Evolutionary conservation across 92 coral and sea anemone genomes (phyloP).

Genomic region (Umimayanthus kanabou): DNA sequence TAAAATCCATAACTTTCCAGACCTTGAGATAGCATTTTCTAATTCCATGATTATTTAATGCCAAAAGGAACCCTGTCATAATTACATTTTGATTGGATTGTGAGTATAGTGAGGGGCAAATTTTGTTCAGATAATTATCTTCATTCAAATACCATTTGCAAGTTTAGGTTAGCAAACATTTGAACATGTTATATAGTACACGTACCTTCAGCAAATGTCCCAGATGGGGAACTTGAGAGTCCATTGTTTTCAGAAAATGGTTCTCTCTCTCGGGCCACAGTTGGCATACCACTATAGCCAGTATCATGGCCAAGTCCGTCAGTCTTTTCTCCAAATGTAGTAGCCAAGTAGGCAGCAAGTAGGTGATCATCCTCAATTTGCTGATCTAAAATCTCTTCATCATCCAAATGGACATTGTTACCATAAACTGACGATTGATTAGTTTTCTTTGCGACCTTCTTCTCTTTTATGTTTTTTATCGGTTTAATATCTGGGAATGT

Average conservation of each 20-base stretch:
- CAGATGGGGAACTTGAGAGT: conserved; percentile 21
- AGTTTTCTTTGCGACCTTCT: conserved; percentile 3
- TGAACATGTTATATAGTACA: background rate
- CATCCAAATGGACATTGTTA: conserved; percentile 16
- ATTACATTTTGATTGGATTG: too few relatives aligned
- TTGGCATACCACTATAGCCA: background rate
- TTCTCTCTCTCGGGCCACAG: background rate
- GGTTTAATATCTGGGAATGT: background rate
- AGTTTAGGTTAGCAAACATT: too few relatives aligned
- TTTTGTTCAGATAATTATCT: too few relatives aligned
- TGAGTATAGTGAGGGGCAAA: too few relatives aligned
- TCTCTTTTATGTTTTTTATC: background rate
- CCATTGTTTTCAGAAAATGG: conserved; percentile 17
- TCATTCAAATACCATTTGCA: too few relatives aligned
- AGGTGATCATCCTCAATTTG: conserved; percentile 25
- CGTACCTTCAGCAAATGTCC: conserved; percentile 32
- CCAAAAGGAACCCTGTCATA: too few relatives aligned
- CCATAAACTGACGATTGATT: conserved; percentile 5
- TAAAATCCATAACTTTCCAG: too few relatives aligned
- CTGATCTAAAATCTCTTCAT: background rate
- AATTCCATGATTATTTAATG: too few relatives aligned
- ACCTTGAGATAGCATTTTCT: too few relatives aligned
- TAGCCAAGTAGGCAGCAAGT: conserved; percentile 28
- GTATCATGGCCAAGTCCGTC: background rate
- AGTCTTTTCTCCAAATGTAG: conserved; percentile 1